These are phyloP conservation scores for Iselma pallidipennis DNA, from an alignment of 2,888 invertebrate species.

Conservation along the genomic window DNA sequence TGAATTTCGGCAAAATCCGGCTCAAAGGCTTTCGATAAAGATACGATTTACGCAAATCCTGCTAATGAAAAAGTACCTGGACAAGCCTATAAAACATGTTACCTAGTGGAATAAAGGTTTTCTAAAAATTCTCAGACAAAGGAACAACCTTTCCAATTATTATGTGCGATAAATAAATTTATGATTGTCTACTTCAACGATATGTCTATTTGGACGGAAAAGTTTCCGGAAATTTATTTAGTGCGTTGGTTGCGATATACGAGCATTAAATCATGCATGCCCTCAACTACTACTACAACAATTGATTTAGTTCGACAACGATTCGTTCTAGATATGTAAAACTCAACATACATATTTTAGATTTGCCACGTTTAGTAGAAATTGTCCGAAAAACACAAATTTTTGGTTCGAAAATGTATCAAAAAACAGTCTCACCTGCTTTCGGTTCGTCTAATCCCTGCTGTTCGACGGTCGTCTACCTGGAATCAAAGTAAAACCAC, in stretches of 20 bases:
- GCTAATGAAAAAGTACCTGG: no score
- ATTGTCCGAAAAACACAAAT: no score
- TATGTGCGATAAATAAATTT: no score
- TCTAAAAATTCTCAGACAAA: no score
- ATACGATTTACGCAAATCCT: no score
- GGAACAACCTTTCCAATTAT: no score
- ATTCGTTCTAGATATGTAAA: not conserved
- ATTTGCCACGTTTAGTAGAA: not conserved
- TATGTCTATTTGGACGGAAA: not conserved
- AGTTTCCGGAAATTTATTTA: constrained; percentile 9
- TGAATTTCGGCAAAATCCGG: no score
- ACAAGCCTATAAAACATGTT: no score
- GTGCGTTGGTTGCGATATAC: constrained; percentile 10
- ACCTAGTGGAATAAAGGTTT: no score
- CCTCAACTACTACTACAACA: not conserved
- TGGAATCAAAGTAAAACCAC: constrained; percentile 51
- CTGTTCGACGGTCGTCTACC: constrained; percentile 49
- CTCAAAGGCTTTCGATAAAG: no score
- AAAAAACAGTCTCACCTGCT: constrained; percentile 43
- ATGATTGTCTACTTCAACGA: no score
- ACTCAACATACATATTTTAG: not conserved
- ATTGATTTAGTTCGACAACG: not conserved
- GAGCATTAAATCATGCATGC: constrained; percentile 21
- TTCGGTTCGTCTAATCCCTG: constrained; percentile 47
- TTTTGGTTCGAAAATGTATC: not conserved